Evolutionary conservation across 2,888 invertebrate species (phyloP).

Genomic region (Sympetrum striolatum): DNA sequence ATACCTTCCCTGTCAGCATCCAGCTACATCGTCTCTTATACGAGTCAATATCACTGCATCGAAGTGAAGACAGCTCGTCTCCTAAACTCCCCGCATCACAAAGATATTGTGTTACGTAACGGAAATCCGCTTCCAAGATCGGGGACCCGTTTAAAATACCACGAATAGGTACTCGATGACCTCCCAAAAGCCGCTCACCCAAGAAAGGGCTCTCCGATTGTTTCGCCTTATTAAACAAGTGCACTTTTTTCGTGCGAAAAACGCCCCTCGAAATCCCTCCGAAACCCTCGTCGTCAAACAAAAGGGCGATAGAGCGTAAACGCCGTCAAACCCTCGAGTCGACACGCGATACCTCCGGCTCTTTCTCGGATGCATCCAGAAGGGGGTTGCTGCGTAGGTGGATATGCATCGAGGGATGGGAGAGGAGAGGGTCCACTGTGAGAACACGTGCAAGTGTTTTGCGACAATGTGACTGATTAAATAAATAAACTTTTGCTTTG

Average conservation of each 20-base stretch:
- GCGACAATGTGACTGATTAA: too few relatives aligned
- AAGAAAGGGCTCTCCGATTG: not conserved
- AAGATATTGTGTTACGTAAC: not conserved
- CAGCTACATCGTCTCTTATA: too few relatives aligned
- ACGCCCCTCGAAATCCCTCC: not conserved
- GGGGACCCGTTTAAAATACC: not conserved
- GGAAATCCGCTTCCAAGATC: not conserved
- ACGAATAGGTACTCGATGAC: not conserved
- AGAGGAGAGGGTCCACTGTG: not conserved
- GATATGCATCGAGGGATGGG: not conserved
- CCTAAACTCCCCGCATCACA: not conserved
- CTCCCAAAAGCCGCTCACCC: not conserved
- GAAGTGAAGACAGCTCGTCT: not conserved
- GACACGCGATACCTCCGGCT: slow-evolving; percentile 20
- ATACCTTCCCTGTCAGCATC: too few relatives aligned
- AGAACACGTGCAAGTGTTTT: too few relatives aligned
- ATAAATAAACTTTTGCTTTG: too few relatives aligned
- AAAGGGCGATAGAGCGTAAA: slow-evolving; percentile 26
- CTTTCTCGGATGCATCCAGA: not conserved
- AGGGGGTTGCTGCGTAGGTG: not conserved
- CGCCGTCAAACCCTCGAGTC: not conserved
- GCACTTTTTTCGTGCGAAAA: not conserved
- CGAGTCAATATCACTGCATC: not conserved
- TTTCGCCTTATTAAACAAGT: not conserved
- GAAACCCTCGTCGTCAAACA: not conserved